Evolutionary conservation across 2,113 vertebrate species (phyloP), one percentile per base, ranked within the genome.

Genomic region (Zosterops borbonicus): DNA sequence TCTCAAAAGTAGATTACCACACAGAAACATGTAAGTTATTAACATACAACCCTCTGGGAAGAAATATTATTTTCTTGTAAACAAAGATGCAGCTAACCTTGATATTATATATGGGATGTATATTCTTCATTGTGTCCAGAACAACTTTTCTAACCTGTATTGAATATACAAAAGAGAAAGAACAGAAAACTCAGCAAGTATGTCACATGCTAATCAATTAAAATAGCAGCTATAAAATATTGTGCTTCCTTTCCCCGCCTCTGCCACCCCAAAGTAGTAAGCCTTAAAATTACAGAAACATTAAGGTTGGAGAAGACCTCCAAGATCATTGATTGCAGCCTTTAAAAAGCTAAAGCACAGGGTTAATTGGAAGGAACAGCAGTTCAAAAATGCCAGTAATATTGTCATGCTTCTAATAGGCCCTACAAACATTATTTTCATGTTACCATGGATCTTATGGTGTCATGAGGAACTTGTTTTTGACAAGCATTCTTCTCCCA

Each of bases 21-120:
- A 58, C 10, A 68, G 39, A 74, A 64, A 79, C 13, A 76, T 10
- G 2, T 20, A 33, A 52, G 27, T 53, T 82, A 58, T 47, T 67
- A 91, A 58, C 9, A 67, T 5, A 80, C 2, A 82, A 16, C 10
- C 15, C 33, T 86, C 44, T 59, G 9, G 27, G 19, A 88, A 41
- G 12, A 79, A 79, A 67, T 0, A 47, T 11, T 14, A 41, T 9
- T 86, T 85, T 76, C 39, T 68, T 85, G 37, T 47, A 89, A 89
- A 87, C 19, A 88, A 77, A 90, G 50, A 52, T 11, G 14, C 12
- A 58, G 14, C 97, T 97, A 89, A 99, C 99, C 98, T 99, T 99
- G 86, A 99, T 99, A 95, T 99, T 99, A 97, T 99, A 99, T 97
- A 99, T 99, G 44, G 99, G 99, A 92, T 99, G 99, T 95, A 99